Evolutionary conservation across 2,888 invertebrate genomes (phyloP), one percentile per base, ranked within the genome.

Genomic region (Lithophane socia): DNA sequence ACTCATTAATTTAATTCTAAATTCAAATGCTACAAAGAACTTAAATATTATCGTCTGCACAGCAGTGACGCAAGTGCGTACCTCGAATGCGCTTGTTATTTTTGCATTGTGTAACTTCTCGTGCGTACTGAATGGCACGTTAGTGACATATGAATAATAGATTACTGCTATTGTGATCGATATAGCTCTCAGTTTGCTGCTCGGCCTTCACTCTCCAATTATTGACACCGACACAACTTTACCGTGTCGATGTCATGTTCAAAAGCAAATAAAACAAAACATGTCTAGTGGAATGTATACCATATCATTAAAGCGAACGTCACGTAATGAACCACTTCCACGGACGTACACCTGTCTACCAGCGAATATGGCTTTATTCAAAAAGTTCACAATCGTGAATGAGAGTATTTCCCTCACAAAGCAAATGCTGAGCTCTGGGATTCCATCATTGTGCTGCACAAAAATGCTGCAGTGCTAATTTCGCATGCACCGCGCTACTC

Each of bases 391-490:
- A 93, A 94, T 94, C 91, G 90, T 90, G 91, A 92, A 93, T 92
- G 91, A 91, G 91, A 88, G 90, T 91, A 92, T 92, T 92, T 91
- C 90, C 89, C 91, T 91, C 89, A 95, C 94, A 95, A 96, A 95
- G 94, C 91, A 89, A 89, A 88, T 86, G 89, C 92, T 88, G 92
- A 92, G 92, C 90, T 89, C 90, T 82, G 88, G 91, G 93, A 94
- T 96, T 95, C 93, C 95, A 93, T 95, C 94, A 95, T 95, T 95
- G 95, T 96, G 92, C 92, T 91, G 85, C 91, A 95, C 94, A 95
- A 95, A 96, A 95, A 95, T 93, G 92, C 93, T 93, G 92, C 92
- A 92, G 91, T 92, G 91, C 94, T 94, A 95, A 95, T 95, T 95
- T 94, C 90, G 91, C 91, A 95, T 95, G 93, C 94, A 91, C 92